These are phyloP conservation scores for Ophion ventricosus DNA, from an alignment of 2,888 invertebrate species.

Conservation along the genomic window DNA sequence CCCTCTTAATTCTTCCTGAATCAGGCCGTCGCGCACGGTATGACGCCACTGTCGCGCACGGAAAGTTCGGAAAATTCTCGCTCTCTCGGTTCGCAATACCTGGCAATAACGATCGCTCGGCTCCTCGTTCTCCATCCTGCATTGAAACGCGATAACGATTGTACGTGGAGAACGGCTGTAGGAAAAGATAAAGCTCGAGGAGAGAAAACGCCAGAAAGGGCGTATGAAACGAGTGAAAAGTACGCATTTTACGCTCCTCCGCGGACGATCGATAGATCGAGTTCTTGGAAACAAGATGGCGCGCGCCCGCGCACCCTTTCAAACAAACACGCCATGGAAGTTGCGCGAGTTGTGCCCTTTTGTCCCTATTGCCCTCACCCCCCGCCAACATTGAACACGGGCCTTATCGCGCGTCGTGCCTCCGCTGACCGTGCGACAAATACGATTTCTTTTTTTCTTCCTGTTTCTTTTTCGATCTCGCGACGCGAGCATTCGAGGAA, in stretches of 20 bases:
- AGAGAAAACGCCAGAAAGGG: conserved; percentile 6
- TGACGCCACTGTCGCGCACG: too few relatives aligned
- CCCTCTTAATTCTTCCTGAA: too few relatives aligned
- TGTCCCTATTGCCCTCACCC: too few relatives aligned
- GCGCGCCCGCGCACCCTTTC: not conserved
- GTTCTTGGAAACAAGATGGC: conserved; percentile 21
- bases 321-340: not conserved
- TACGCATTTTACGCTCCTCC: not conserved
- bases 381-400: too few relatives aligned
- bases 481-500: not conserved
- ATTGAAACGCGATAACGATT: conserved; percentile 13
- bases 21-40: too few relatives aligned
- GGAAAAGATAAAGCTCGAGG: not conserved
- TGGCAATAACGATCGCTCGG: too few relatives aligned
- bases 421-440: not conserved
- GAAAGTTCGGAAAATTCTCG: too few relatives aligned
- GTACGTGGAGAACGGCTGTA: not conserved
- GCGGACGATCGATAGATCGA: conserved; percentile 1
- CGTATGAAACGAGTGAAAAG: not conserved
- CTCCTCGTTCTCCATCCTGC: too few relatives aligned
- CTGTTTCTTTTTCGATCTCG: not conserved
- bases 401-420: not conserved
- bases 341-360: conserved; percentile 9
- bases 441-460: not conserved
- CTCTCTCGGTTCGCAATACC: too few relatives aligned